These are phyloP conservation scores for Procapra przewalskii DNA, from an alignment of 2,113 vertebrate species.

Conservation along the genomic window DNA sequence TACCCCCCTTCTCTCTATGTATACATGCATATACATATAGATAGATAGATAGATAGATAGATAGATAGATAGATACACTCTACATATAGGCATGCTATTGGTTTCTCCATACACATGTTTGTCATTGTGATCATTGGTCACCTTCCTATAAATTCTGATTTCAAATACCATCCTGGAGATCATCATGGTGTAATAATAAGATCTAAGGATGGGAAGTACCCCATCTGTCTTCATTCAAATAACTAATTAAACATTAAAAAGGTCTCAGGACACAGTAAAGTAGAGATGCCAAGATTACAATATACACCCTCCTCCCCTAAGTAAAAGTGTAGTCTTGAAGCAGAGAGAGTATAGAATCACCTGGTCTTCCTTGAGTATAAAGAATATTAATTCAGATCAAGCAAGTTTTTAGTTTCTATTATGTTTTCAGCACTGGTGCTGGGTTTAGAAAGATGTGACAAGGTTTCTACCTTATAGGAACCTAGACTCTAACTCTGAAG, in stretches of 20 bases:
- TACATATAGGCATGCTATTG: not conserved
- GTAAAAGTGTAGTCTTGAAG: not conserved
- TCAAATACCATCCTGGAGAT: not conserved
- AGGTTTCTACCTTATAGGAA: not conserved
- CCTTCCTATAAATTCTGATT: not conserved
- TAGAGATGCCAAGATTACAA: not conserved
- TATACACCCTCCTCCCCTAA: not conserved
- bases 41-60: fast-evolving
- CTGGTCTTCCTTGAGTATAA: not conserved
- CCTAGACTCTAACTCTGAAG: not conserved
- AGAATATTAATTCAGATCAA: not conserved
- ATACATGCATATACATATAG: not conserved
- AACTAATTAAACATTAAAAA: not conserved
- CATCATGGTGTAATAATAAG: not conserved
- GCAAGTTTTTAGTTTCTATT: not conserved
- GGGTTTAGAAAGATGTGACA: not conserved
- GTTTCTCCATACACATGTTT: not conserved
- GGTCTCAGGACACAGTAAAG: not conserved
- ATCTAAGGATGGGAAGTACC: not conserved
- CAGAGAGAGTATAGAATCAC: not conserved
- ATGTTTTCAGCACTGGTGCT: not conserved
- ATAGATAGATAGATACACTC: not conserved
- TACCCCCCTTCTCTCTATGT: not conserved
- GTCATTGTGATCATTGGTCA: not conserved
- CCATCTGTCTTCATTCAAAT: not conserved